A percentile compares a stretch with the other conserved stretches of the same genome.
Evolutionary conservation across 2,113 vertebrate species (phyloP).

Genomic region (Pelecanoides urinatrix): DNA sequence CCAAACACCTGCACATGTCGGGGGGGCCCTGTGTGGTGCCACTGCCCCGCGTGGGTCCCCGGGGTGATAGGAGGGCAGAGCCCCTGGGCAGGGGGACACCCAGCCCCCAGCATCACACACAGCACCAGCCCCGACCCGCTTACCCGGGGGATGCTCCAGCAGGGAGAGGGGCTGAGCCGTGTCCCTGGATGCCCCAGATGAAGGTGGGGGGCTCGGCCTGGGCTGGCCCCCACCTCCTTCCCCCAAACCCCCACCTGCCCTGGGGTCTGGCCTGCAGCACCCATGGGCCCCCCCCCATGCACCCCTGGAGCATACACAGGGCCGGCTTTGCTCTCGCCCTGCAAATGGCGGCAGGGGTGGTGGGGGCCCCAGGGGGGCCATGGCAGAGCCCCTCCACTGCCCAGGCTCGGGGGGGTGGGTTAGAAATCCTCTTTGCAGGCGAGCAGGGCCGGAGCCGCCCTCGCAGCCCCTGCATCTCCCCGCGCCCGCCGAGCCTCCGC

Average conservation of each 20-base stretch:
- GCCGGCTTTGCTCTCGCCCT: background rate
- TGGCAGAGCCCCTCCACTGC: background rate
- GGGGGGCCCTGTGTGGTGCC: background rate
- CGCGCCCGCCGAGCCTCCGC: background rate
- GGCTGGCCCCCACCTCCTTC: background rate
- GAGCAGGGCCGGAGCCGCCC: fast-evolving
- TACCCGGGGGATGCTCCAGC: background rate
- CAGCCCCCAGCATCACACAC: background rate
- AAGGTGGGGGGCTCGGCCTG: background rate
- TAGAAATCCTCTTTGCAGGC: background rate
- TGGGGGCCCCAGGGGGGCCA: background rate
- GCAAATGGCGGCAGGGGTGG: background rate
- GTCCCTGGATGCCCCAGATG: background rate
- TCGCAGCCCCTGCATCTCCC: background rate
- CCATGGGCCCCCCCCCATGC: fast-evolving
- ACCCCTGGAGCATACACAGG: background rate
- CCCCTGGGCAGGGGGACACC: background rate
- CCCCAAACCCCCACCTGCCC: background rate
- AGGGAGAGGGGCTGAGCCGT: background rate
- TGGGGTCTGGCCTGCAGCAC: background rate
- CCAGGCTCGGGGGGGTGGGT: too few species aligned
- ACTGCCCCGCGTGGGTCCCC: background rate
- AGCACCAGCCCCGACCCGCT: background rate
- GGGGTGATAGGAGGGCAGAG: background rate
- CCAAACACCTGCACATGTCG: background rate